phyloP scores from a whole-genome alignment of 1,140 invertebrate species.

The Cyrtorhinus lividipennis region DNA sequence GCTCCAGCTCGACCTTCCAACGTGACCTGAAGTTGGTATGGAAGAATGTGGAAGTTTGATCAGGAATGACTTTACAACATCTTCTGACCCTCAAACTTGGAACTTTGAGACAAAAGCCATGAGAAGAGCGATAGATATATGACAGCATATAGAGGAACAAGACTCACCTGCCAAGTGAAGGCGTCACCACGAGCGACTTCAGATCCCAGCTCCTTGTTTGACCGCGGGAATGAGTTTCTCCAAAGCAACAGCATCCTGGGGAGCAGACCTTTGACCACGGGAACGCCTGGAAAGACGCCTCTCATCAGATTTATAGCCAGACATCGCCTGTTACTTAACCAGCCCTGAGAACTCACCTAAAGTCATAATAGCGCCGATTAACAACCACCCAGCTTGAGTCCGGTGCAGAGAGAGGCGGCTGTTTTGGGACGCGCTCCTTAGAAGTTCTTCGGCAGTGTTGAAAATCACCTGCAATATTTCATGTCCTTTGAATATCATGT shows the following conservation, averaged over 20 bases:
- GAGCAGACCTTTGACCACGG: constrained; percentile 74
- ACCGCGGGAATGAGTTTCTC: constrained; percentile 95
- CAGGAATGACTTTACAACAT: not conserved
- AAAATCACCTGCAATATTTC: constrained; percentile 59
- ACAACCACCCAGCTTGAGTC: constrained; percentile 92
- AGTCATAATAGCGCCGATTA: constrained; percentile 94
- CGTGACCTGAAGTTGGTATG: constrained; percentile 69
- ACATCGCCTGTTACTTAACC: no score
- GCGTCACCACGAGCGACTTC: constrained; percentile 95
- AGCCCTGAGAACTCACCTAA: constrained; percentile 66
- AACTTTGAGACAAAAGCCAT: no score
- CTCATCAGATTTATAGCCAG: no score
- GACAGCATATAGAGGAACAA: no score
- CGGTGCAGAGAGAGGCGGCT: constrained; percentile 84
- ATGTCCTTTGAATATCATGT: not conserved
- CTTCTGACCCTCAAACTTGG: no score
- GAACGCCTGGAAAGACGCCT: constrained; percentile 56
- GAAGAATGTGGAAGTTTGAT: no score
- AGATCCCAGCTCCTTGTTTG: constrained; percentile 87
- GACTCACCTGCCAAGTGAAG: constrained; percentile 86
- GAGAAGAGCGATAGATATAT: no score
- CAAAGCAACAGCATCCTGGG: constrained; percentile 89
- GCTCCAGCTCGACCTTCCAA: constrained; percentile 92
- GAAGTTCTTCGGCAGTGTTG: constrained; percentile 89
- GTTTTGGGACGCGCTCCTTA: constrained; percentile 94